Percentiles rank a stretch among this genome's conserved stretches.
Evolutionary conservation across 2,888 invertebrate genomes (phyloP).

Genomic region (Urechis unicinctus): DNA sequence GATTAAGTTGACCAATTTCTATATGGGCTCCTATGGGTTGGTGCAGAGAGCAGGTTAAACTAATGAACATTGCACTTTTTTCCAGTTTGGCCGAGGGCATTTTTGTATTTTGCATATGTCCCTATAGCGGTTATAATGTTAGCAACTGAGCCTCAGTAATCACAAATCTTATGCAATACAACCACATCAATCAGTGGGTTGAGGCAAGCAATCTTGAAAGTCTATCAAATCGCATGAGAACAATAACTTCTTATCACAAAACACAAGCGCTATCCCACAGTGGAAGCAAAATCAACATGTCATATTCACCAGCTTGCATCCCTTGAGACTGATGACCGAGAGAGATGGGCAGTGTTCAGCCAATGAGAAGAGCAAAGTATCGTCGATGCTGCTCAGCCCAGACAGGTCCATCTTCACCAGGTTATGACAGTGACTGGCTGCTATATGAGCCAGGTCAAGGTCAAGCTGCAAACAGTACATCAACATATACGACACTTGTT

Average conservation of each 20-base stretch:
- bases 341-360: slow-evolving; percentile 35
- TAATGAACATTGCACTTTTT: no score
- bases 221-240: no score
- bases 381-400: slow-evolving; percentile 29
- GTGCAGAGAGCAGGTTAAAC: background rate
- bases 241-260: no score
- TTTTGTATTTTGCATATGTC: no score
- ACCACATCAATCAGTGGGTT: background rate
- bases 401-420: slow-evolving; percentile 32
- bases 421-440: slow-evolving; percentile 30
- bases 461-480: slow-evolving; percentile 26
- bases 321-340: slow-evolving; percentile 32
- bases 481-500: background rate
- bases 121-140: no score
- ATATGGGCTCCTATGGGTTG: no score
- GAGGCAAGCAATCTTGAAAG: background rate
- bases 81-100: no score
- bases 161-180: background rate
- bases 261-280: no score
- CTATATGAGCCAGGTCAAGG: slow-evolving; percentile 24
- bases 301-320: slow-evolving; percentile 38
- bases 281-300: no score
- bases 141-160: background rate
- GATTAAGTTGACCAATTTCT: no score
- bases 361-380: slow-evolving; percentile 28